Conservation (phyloP, 1,140 invertebrate species). For the Drosophila sturtevanti region DNA sequence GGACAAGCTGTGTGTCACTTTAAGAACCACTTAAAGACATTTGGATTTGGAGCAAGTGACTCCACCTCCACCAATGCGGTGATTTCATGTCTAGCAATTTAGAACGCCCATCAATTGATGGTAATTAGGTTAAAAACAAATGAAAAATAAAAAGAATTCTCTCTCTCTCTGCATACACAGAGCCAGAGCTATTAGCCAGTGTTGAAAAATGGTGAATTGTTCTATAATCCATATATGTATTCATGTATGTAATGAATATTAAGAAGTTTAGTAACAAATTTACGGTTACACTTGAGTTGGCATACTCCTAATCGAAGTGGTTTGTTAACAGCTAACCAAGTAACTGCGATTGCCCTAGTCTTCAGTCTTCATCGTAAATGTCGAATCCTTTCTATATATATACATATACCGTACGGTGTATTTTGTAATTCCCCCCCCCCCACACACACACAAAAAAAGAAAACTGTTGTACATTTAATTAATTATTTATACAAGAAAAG, state of each 20-base stretch:
- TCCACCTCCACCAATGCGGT: constrained; percentile 10
- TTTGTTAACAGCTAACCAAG: constrained; percentile 47
- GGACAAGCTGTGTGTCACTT: constrained; percentile 32
- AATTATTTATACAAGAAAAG: constrained; percentile 78
- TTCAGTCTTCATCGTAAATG: background rate
- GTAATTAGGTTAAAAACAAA: background rate
- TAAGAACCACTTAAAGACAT: constrained; percentile 23
- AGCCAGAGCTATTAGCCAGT: no score
- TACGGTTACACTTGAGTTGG: constrained; percentile 20
- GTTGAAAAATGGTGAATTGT: no score
- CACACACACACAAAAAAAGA: constrained; percentile 13
- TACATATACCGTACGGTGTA: background rate
- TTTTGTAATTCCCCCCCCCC: constrained; percentile 20
- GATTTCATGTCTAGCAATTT: background rate
- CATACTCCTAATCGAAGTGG: constrained; percentile 58
- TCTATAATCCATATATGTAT: no score
- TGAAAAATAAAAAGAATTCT: background rate
- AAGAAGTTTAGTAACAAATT: background rate
- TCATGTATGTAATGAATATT: constrained; percentile 1
- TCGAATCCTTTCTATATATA: background rate
- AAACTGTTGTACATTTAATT: constrained; percentile 76
- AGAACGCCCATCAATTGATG: background rate
- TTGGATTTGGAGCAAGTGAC: constrained; percentile 10
- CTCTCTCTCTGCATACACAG: no score
- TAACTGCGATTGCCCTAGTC: constrained; percentile 48